A percentile compares a stretch with the other conserved stretches of the same genome.
These are phyloP conservation scores for Steinernema feltiae DNA, from an alignment of 1,140 invertebrate species.

Conservation along the genomic window DNA sequence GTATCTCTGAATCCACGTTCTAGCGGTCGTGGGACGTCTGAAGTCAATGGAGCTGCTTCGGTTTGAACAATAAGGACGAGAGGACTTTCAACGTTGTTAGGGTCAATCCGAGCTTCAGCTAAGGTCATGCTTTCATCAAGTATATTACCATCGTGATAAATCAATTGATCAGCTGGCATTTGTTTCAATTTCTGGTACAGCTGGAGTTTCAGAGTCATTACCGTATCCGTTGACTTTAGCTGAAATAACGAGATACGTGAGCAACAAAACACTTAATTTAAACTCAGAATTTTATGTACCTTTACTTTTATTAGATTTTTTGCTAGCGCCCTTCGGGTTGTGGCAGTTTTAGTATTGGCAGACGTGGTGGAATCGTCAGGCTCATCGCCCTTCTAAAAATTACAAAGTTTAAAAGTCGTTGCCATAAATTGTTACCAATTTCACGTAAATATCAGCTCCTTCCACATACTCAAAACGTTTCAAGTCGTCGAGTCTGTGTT, in stretches of 20 bases:
- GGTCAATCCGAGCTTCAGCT: constrained; percentile 17
- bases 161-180: constrained; percentile 22
- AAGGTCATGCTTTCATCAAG: constrained; percentile 22
- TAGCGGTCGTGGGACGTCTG: not conserved
- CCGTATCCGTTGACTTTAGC: constrained; percentile 21
- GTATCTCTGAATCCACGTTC: not conserved
- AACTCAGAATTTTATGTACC: not conserved
- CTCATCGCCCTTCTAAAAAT: not conserved
- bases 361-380: not conserved
- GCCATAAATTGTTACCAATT: not conserved
- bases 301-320: not conserved
- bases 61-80: not conserved
- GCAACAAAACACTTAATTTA: not conserved
- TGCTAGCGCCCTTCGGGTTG: not conserved
- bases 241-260: too few species aligned
- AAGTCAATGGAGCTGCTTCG: not conserved
- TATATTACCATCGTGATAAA: constrained; percentile 6
- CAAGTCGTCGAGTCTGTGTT: not conserved
- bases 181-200: constrained; percentile 22
- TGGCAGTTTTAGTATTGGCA: not conserved
- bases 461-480: not conserved
- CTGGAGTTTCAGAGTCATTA: constrained; percentile 19
- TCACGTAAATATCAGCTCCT: not conserved
- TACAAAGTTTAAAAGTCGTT: not conserved
- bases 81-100: constrained; percentile 16